Evolutionary conservation across 2,888 invertebrate species (phyloP).

Genomic region (Platerodrilus igneus): DNA sequence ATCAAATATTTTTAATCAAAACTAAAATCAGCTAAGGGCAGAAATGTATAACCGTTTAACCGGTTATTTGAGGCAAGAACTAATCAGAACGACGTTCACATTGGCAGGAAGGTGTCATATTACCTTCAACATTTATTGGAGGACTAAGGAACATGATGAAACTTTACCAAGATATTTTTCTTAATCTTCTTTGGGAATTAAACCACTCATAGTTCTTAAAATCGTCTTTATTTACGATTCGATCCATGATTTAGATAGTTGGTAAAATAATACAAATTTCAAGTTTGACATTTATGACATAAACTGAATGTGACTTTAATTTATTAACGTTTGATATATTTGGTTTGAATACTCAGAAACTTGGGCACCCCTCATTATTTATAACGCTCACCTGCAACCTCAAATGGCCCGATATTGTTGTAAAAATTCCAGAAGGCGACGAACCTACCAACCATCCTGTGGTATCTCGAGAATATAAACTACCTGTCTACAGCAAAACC

Average conservation of each 20-base stretch:
- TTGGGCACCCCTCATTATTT: constrained; percentile 40
- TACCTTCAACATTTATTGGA: constrained; percentile 22
- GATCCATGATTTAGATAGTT: no score
- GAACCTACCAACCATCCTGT: no score
- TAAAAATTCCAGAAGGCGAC: constrained; percentile 33
- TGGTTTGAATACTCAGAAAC: constrained; percentile 42
- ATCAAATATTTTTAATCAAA: constrained; percentile 5
- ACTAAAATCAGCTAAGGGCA: constrained; percentile 11
- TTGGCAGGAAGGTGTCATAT: constrained; percentile 35
- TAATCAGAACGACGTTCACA: constrained; percentile 16
- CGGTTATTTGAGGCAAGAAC: constrained; percentile 32
- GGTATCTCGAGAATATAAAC: no score
- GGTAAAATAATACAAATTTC: no score
- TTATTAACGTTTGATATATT: no score
- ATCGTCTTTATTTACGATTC: no score
- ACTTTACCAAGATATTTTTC: constrained; percentile 46
- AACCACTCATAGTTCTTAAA: no score
- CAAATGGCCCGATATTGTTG: constrained; percentile 42
- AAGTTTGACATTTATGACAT: no score
- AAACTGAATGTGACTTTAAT: no score
- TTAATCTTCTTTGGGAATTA: no score
- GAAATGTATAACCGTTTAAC: constrained; percentile 20
- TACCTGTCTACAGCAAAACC: no score
- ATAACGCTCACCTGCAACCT: constrained; percentile 48
- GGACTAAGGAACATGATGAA: constrained; percentile 38